Conservation (phyloP, 53 echinoderm and acorn worm species). For the Arbacia lixula region DNA sequence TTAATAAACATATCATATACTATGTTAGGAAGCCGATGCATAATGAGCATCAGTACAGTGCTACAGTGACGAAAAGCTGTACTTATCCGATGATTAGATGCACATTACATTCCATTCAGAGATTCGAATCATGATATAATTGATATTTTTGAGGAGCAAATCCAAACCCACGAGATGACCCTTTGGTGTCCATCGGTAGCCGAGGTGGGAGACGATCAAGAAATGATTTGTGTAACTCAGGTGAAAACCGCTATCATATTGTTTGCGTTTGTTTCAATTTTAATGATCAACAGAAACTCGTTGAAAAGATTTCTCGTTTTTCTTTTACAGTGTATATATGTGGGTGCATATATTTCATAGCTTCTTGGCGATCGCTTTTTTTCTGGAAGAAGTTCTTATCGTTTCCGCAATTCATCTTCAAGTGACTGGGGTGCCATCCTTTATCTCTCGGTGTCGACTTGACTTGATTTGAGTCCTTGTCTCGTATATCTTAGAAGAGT, state of each 20-base stretch:
- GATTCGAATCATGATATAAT: too few species aligned
- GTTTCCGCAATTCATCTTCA: constrained; percentile 6
- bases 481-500: constrained; percentile 45
- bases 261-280: constrained; percentile 48
- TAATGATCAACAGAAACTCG: constrained; percentile 49
- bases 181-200: too few species aligned
- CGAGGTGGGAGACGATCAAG: too few species aligned
- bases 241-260: constrained; percentile 35
- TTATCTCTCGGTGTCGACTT: constrained; percentile 24
- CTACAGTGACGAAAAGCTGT: too few species aligned
- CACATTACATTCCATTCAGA: too few species aligned
- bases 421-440: constrained; percentile 19
- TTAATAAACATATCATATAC: too few species aligned
- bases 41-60: too few species aligned
- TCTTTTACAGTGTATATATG: too few species aligned
- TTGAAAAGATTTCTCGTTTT: constrained; percentile 10
- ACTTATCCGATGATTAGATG: too few species aligned
- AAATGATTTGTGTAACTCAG: constrained; percentile 3
- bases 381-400: constrained; percentile 22
- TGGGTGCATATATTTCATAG: neutral
- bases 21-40: too few species aligned
- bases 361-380: constrained; percentile 20
- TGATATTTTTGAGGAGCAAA: too few species aligned
- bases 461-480: neutral
- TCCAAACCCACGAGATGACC: too few species aligned